Evolutionary conservation across 2,888 invertebrate genomes (phyloP).

Genomic region (Lampropteryx suffumata): DNA sequence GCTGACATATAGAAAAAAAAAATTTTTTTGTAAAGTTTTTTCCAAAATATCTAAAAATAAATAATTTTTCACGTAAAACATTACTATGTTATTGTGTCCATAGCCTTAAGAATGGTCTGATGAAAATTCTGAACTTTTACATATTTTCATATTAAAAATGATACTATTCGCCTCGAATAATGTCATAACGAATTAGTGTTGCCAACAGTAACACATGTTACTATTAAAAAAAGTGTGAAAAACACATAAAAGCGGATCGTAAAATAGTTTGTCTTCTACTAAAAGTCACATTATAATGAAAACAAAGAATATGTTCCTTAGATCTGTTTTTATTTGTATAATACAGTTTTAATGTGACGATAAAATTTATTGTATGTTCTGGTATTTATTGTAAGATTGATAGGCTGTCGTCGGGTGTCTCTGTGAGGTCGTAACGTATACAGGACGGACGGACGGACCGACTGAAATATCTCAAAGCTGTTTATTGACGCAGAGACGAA

Average conservation of each 20-base stretch:
- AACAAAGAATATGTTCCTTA: slow-evolving; percentile 43
- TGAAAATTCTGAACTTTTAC: slow-evolving; percentile 47
- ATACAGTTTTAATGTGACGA: slow-evolving; percentile 39
- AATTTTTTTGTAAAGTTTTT: too few species aligned
- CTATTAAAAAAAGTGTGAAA: slow-evolving; percentile 67
- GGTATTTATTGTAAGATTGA: slow-evolving; percentile 80
- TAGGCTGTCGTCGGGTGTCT: slow-evolving; percentile 75
- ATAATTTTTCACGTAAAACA: too few species aligned
- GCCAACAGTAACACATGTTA: slow-evolving; percentile 60
- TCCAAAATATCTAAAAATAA: too few species aligned
- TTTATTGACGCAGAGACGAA: slow-evolving; percentile 66
- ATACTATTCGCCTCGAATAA: slow-evolving; percentile 65
- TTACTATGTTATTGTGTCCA: too few species aligned
- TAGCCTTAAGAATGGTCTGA: slow-evolving; percentile 37
- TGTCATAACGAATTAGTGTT: slow-evolving; percentile 70
- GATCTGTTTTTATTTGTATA: slow-evolving; percentile 39
- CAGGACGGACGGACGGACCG: slow-evolving; percentile 53
- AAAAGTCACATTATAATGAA: slow-evolving; percentile 64
- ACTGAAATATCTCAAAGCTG: slow-evolving; percentile 71
- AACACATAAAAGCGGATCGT: slow-evolving; percentile 66
- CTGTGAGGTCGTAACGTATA: slow-evolving; percentile 66
- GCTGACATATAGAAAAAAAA: too few species aligned
- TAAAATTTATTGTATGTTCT: slow-evolving; percentile 46
- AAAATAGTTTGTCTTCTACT: slow-evolving; percentile 69
- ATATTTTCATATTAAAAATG: slow-evolving; percentile 57